Conservation (phyloP, 2,797 vertebrate species). For the Arremon brunneinucha region DNA sequence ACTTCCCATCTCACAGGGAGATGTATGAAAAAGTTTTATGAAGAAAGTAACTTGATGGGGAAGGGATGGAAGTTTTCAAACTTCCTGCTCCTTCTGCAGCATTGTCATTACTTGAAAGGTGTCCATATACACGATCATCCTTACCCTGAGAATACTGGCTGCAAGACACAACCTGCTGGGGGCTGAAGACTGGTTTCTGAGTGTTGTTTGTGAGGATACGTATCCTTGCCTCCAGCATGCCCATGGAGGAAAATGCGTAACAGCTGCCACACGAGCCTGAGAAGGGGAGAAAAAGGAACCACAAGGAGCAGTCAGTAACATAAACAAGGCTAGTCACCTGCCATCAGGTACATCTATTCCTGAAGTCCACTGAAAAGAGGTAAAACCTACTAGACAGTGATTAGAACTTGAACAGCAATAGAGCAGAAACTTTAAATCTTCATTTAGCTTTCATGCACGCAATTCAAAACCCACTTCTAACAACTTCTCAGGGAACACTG, state of each 20-base stretch:
- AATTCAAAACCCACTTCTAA: not conserved
- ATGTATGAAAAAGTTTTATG: not conserved
- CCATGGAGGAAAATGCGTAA: conserved; percentile 91
- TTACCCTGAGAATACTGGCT: conserved; percentile 94
- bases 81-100: not conserved
- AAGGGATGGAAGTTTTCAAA: not conserved
- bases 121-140: not conserved
- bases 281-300: not conserved
- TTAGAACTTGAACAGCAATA: not conserved
- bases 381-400: not conserved
- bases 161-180: conserved; percentile 94
- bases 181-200: conserved; percentile 84
- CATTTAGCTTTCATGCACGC: not conserved
- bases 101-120: not conserved
- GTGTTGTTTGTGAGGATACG: conserved; percentile 89
- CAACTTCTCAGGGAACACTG: not conserved
- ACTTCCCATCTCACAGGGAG: not conserved
- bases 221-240: conserved; percentile 92
- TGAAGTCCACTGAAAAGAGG: not conserved
- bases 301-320: not conserved
- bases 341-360: not conserved
- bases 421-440: not conserved
- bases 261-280: conserved; percentile 88
- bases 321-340: not conserved
- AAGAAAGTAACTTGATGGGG: not conserved